phyloP scores from a whole-genome alignment of 2,797 vertebrate genomes.

The Acanthopagrus latus region DNA sequence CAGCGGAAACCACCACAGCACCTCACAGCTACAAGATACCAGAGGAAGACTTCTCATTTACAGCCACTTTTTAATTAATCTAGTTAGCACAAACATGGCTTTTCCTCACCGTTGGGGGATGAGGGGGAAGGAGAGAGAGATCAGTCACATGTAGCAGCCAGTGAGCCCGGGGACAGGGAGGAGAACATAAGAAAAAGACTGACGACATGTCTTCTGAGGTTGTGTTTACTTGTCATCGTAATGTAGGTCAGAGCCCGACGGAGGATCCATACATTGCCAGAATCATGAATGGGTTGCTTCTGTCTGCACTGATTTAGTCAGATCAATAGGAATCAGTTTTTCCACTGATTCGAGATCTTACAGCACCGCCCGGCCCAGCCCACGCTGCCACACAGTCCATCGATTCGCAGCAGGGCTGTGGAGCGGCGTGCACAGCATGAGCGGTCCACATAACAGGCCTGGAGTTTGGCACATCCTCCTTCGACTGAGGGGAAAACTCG shows the following conservation, averaged over 20 bases:
- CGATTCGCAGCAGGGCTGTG: conserved; percentile 59
- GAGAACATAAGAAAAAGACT: conserved; percentile 33
- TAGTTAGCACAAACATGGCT: conserved; percentile 65
- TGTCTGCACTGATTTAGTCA: conserved; percentile 60
- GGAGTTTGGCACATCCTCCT: conserved; percentile 33
- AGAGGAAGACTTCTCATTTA: conserved; percentile 72
- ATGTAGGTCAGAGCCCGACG: conserved; percentile 84
- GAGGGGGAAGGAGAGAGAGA: not conserved
- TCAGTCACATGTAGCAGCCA: conserved; percentile 14
- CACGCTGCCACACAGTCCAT: conserved; percentile 56
- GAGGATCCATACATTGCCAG: conserved; percentile 63
- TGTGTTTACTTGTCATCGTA: conserved; percentile 81
- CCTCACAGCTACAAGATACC: conserved; percentile 51
- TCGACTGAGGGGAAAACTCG: conserved; percentile 15
- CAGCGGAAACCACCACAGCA: conserved; percentile 40
- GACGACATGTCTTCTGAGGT: conserved; percentile 76
- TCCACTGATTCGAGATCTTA: conserved; percentile 67
- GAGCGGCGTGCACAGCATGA: conserved; percentile 60
- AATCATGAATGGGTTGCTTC: conserved; percentile 67
- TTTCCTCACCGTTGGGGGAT: conserved; percentile 50
- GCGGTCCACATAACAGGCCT: conserved; percentile 43
- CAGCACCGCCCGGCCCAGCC: conserved; percentile 35
- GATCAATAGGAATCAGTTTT: conserved; percentile 75
- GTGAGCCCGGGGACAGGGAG: conserved; percentile 37
- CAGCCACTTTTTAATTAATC: conserved; percentile 77